phyloP scores from a whole-genome alignment of 1,140 invertebrate species.

The Temnothorax longispinosus region DNA sequence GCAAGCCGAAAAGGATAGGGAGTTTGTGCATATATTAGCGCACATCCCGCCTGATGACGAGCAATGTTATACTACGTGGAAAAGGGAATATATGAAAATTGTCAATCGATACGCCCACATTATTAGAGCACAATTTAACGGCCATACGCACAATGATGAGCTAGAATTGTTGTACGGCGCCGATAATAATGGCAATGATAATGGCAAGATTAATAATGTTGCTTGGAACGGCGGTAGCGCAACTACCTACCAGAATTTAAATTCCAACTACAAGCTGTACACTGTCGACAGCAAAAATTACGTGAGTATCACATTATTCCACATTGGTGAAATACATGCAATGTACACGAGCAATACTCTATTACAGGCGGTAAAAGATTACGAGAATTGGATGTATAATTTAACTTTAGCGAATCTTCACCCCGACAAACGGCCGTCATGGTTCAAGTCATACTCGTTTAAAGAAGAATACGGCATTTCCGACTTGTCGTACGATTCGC shows the following conservation, averaged over 20 bases:
- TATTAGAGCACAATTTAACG: slow-evolving; percentile 92
- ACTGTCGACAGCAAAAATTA: slow-evolving; percentile 87
- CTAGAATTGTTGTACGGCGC: slow-evolving; percentile 89
- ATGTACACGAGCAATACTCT: slow-evolving; percentile 7
- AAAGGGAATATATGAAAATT: slow-evolving; percentile 88
- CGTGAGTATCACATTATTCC: slow-evolving; percentile 84
- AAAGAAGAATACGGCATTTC: slow-evolving; percentile 87
- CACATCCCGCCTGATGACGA: slow-evolving; percentile 92
- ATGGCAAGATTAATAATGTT: slow-evolving; percentile 87
- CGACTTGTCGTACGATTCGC: slow-evolving; percentile 78
- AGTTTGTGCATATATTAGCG: slow-evolving; percentile 93
- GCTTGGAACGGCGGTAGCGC: slow-evolving; percentile 93
- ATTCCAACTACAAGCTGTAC: slow-evolving; percentile 94
- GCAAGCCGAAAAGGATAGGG: slow-evolving; percentile 89
- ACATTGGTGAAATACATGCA: not conserved
- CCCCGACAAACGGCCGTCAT: slow-evolving; percentile 86
- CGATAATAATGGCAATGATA: slow-evolving; percentile 82
- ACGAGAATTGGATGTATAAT: slow-evolving; percentile 92
- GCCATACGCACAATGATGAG: slow-evolving; percentile 93
- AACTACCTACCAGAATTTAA: slow-evolving; percentile 89
- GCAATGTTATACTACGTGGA: slow-evolving; percentile 90
- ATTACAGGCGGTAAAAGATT: slow-evolving; percentile 88
- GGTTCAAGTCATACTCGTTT: slow-evolving; percentile 90
- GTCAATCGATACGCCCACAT: slow-evolving; percentile 88
- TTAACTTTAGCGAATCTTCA: slow-evolving; percentile 91